Evolutionary conservation across 1,140 invertebrate species (phyloP).

Genomic region (Pseudobourletiella spinata): DNA sequence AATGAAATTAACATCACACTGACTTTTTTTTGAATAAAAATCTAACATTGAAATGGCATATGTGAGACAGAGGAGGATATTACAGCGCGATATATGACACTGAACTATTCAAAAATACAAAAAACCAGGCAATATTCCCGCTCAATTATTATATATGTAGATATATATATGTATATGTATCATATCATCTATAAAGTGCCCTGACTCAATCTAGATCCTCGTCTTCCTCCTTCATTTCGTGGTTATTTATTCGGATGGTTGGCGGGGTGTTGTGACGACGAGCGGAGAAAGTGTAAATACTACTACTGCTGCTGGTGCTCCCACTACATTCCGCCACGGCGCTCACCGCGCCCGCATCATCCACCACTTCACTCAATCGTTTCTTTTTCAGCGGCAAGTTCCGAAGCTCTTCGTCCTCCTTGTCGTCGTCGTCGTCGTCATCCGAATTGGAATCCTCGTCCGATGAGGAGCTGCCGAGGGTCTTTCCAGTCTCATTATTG

Average conservation of each 20-base stretch:
- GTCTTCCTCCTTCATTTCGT: not conserved
- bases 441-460: constrained; percentile 8
- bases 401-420: not conserved
- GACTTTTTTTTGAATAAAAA: too few species aligned
- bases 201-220: not conserved
- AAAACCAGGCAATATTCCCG: too few species aligned
- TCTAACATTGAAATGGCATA: too few species aligned
- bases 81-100: too few species aligned
- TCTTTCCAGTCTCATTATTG: not conserved
- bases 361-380: not conserved
- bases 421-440: not conserved
- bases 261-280: not conserved
- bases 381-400: constrained; percentile 3
- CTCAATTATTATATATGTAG: too few species aligned
- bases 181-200: not conserved
- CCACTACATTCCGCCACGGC: not conserved
- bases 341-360: not conserved
- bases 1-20: too few species aligned
- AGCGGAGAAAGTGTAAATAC: too few species aligned
- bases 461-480: not conserved
- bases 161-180: too few species aligned
- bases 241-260: not conserved
- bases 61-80: too few species aligned
- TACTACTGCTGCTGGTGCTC: too few species aligned
- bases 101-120: too few species aligned